Conservation (phyloP, 2,888 invertebrate genomes). For the Mesorhabditis spiculigera region DNA sequence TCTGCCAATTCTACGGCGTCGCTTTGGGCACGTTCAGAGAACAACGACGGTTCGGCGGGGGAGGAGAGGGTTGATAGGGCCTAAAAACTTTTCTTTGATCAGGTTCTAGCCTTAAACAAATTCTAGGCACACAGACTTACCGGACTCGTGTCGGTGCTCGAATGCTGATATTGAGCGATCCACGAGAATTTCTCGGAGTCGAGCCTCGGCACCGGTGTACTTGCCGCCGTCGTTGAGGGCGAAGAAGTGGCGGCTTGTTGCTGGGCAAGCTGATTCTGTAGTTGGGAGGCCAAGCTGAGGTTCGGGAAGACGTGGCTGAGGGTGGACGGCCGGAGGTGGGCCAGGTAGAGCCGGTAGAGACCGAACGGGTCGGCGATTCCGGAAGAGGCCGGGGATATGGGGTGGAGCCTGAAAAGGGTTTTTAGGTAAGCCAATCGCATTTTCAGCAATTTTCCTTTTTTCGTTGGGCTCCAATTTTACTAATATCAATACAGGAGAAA, state of each 20-base stretch:
- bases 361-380: neutral
- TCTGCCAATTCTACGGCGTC: neutral
- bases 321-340: neutral
- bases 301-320: neutral
- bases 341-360: neutral
- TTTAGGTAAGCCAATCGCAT: too few relatives aligned
- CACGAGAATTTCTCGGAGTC: conserved; percentile 2
- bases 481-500: too few relatives aligned
- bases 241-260: neutral
- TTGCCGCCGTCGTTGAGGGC: neutral
- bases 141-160: neutral
- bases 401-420: neutral
- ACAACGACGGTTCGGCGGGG: neutral
- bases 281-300: neutral
- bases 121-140: too few relatives aligned
- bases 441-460: too few relatives aligned
- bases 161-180: conserved; percentile 4
- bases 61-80: neutral
- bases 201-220: neutral
- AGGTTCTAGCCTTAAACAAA: too few relatives aligned
- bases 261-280: too few relatives aligned
- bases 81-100: neutral
- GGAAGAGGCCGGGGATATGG: neutral
- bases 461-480: too few relatives aligned
- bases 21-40: neutral